These are phyloP conservation scores for Xiphophorus birchmanni DNA, from an alignment of 2,797 vertebrate species.

Conservation along the genomic window DNA sequence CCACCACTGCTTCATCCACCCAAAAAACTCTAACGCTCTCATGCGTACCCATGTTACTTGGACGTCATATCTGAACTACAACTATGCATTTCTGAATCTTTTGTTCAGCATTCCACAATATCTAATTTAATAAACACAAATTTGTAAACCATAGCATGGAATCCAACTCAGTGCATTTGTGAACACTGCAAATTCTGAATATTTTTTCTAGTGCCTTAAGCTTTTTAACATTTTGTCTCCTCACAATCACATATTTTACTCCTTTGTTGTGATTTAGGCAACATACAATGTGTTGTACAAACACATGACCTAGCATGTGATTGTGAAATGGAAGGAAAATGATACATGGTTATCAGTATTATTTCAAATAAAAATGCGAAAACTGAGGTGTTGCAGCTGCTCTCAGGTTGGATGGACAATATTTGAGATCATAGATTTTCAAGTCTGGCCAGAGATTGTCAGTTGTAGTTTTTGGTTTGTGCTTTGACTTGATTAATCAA, in stretches of 20 bases:
- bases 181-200: neutral
- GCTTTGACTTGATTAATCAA: neutral
- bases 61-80: conserved; percentile 67
- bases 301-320: too few relatives aligned
- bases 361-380: neutral
- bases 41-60: conserved; percentile 50
- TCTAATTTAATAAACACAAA: neutral
- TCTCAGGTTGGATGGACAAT: neutral
- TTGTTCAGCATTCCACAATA: conserved; percentile 19
- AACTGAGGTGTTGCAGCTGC: neutral
- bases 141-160: neutral
- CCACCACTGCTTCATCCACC: conserved; percentile 13
- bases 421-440: neutral
- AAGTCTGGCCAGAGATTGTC: neutral
- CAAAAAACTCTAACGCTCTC: conserved; percentile 42
- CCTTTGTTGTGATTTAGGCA: neutral
- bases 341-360: neutral
- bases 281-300: too few relatives aligned
- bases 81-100: conserved; percentile 11
- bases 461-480: neutral
- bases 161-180: neutral
- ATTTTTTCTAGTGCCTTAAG: neutral
- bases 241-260: neutral
- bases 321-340: neutral
- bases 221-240: neutral